Base-by-base conservation (phyloP, 2,888 invertebrate genomes). In the Meiosimyza platycephala region DNA sequence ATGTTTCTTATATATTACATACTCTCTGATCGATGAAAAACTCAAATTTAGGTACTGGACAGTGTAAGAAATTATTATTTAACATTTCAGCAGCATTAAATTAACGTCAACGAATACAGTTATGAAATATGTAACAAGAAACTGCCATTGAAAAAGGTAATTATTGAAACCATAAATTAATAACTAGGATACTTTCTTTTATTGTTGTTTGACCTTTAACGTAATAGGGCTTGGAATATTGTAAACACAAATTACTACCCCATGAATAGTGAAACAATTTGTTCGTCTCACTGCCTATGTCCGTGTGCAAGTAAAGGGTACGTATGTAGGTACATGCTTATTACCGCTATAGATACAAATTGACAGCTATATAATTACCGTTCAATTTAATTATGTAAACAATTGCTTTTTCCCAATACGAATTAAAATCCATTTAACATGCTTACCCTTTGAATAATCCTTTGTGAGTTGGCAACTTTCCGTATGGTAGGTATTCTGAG, bases 371-470 rank as follows among this genome's bases (percentile, higher is more conserved):
- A 72, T 84, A 81, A 83, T 84, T 84, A 82, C 76, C 74, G 76
- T 76, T 73, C 80, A 80, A 83, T 82, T 82, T 81, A 78, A 80
- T 80, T 81, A 78, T 78, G 78, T 80, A 81, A 82, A 78, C 80
- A 82, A 82, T 80, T 81, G 79, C 72, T 78, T 74, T 76, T 71
- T 72, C 71, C 18, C 71, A 60, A 74, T 62, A 60, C 73, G 72
- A 78, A 76, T 77, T 75, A 74, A 75, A 75, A 72, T 67, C 67
- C 72, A 74, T 77, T 78, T 73, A 76, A 72, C 76, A 73, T 75
- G 76, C 72, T 73, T 78, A 75, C 77, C 75, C 78, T 76, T 76
- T 75, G 72, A 73, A 12, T 57, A 6, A 47, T 60, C 22, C 12
- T 16, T 71, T 55, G 47, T 51, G 48, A 54, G 28, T 47, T 12